phyloP scores from a whole-genome alignment of 64 coral and sea anemone genomes.

The Cladopsammia gracilis region DNA sequence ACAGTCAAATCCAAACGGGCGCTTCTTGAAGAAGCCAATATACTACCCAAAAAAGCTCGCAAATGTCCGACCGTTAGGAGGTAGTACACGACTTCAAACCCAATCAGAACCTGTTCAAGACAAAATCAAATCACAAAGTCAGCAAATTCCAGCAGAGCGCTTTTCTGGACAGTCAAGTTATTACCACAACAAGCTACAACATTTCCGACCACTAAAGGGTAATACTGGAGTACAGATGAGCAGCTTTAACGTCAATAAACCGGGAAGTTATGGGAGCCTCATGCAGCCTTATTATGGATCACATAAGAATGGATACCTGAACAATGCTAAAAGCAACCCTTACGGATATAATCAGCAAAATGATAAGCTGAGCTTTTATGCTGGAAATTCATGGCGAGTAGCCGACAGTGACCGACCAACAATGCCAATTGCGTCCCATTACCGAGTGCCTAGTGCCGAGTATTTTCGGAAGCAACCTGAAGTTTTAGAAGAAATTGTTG shows the following conservation, averaged over 20 bases:
- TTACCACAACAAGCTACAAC: neutral
- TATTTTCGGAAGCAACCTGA: neutral
- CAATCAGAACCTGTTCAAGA: neutral
- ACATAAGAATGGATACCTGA: neutral
- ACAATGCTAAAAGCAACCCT: neutral
- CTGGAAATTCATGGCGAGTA: neutral
- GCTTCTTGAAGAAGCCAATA: neutral
- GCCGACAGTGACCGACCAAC: neutral
- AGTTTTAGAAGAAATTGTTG: neutral
- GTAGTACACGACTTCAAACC: neutral
- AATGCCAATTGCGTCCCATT: neutral
- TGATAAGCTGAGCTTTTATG: conserved; percentile 1
- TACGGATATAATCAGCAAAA: neutral
- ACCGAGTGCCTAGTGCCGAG: neutral
- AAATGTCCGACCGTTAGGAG: too few species aligned
- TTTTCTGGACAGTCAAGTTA: neutral
- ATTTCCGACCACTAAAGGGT: neutral
- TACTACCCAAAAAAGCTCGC: too few species aligned
- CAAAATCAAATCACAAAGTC: neutral
- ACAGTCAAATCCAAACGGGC: too few species aligned
- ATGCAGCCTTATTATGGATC: neutral
- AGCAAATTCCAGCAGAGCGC: neutral
- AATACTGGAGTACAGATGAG: neutral
- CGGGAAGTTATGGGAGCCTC: neutral
- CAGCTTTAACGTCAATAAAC: neutral